Conservation (phyloP, 2,113 vertebrate genomes). For the Engraulis encrasicolus region DNA sequence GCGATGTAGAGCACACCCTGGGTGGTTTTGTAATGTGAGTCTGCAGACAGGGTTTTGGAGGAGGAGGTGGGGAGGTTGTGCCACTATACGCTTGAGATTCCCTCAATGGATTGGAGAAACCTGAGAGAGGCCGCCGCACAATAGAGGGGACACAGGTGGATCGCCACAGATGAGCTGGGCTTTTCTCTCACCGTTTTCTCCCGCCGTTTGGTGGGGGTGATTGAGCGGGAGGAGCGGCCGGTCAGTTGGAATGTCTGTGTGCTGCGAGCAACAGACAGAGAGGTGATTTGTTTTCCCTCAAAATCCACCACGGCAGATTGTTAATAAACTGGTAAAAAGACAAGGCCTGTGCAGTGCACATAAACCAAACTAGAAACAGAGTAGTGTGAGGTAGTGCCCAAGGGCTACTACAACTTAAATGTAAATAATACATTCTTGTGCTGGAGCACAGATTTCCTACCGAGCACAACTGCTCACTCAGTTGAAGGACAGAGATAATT, state of each 20-base stretch:
- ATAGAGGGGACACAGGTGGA: slow-evolving; percentile 52
- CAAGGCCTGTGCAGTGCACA: neutral
- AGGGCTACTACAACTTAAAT: neutral
- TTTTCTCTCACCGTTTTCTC: slow-evolving; percentile 62
- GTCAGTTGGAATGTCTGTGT: neutral
- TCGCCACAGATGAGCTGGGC: slow-evolving; percentile 58
- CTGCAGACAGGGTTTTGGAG: slow-evolving; percentile 4
- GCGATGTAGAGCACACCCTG: slow-evolving; percentile 34
- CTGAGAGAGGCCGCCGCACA: slow-evolving; percentile 47
- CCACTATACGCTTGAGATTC: slow-evolving; percentile 48
- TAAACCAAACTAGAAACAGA: neutral
- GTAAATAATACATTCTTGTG: neutral
- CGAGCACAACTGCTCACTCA: neutral
- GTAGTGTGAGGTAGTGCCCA: neutral
- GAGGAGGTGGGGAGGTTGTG: too few relatives aligned
- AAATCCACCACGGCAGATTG: neutral
- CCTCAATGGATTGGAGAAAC: slow-evolving; percentile 59
- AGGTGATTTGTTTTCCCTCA: neutral
- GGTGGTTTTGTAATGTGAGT: slow-evolving; percentile 68
- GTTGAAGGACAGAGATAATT: neutral
- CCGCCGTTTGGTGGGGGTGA: slow-evolving; percentile 3
- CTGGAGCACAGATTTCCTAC: neutral
- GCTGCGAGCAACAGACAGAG: too few relatives aligned
- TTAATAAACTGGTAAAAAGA: slow-evolving; percentile 5
- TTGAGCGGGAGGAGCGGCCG: neutral